Conservation (phyloP, 2,888 invertebrate genomes). For the Archips xylosteana region DNA sequence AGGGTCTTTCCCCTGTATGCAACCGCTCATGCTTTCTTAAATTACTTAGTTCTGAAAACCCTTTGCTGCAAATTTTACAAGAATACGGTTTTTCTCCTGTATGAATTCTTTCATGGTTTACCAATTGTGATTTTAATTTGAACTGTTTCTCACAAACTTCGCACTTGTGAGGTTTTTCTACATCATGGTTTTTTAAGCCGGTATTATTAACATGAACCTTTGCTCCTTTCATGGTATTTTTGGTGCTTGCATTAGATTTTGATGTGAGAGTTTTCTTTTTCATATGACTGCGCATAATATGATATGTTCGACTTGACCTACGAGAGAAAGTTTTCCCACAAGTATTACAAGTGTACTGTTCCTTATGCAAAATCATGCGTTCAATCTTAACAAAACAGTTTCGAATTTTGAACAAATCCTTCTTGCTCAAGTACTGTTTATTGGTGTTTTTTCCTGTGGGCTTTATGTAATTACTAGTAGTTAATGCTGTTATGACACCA, state of each 20-base stretch:
- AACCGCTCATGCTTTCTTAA: slow-evolving; percentile 9
- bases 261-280: neutral
- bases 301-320: neutral
- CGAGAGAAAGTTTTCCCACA: neutral
- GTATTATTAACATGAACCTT: slow-evolving; percentile 1
- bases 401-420: neutral
- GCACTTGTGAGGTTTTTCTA: slow-evolving; percentile 12
- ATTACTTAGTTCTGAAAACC: slow-evolving; percentile 19
- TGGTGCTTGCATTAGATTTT: neutral
- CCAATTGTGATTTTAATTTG: slow-evolving; percentile 12
- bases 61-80: slow-evolving; percentile 12
- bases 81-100: neutral
- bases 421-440: neutral
- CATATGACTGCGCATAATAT: neutral
- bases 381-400: neutral
- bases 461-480: neutral
- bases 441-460: neutral
- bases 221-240: neutral
- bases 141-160: slow-evolving; percentile 20
- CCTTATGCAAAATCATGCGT: neutral
- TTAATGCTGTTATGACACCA: neutral
- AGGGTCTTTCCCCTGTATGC: neutral
- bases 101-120: slow-evolving; percentile 11
- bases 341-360: slow-evolving; percentile 1
- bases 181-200: too few species aligned